Evolutionary conservation across 2,888 invertebrate species (phyloP).

Genomic region (Adelphocoris suturalis): DNA sequence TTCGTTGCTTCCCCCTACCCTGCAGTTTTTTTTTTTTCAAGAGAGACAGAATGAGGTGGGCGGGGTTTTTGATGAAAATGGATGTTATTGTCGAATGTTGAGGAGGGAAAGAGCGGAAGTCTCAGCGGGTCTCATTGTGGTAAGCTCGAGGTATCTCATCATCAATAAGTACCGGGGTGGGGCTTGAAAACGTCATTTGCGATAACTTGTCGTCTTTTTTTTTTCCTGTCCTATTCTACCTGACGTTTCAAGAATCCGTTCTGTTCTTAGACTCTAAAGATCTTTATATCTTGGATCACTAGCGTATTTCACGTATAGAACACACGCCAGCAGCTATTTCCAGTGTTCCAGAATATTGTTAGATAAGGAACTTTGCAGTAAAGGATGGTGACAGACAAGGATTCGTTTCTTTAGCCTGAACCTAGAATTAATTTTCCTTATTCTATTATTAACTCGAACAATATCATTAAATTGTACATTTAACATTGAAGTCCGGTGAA

Average conservation of each 20-base stretch:
- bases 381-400: too few relatives aligned
- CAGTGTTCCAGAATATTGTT: too few relatives aligned
- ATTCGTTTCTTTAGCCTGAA: too few relatives aligned
- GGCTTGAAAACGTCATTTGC: constrained; percentile 45
- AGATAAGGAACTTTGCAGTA: too few relatives aligned
- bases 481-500: too few relatives aligned
- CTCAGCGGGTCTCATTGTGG: constrained; percentile 52
- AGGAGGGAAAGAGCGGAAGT: background rate
- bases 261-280: constrained; percentile 10
- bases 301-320: too few relatives aligned
- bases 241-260: background rate
- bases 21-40: background rate
- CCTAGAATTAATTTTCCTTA: too few relatives aligned
- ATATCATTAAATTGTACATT: too few relatives aligned
- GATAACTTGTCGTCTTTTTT: constrained; percentile 42
- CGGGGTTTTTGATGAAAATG: constrained; percentile 62
- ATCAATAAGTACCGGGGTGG: constrained; percentile 45
- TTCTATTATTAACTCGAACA: too few relatives aligned
- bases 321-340: too few relatives aligned
- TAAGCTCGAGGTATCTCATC: constrained; percentile 56
- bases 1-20: background rate
- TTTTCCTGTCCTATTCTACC: background rate
- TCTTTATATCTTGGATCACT: background rate
- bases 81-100: constrained; percentile 60
- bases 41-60: background rate